Base-by-base conservation (phyloP, 2,888 invertebrate species). In the Drosophila setosimentum region DNA sequence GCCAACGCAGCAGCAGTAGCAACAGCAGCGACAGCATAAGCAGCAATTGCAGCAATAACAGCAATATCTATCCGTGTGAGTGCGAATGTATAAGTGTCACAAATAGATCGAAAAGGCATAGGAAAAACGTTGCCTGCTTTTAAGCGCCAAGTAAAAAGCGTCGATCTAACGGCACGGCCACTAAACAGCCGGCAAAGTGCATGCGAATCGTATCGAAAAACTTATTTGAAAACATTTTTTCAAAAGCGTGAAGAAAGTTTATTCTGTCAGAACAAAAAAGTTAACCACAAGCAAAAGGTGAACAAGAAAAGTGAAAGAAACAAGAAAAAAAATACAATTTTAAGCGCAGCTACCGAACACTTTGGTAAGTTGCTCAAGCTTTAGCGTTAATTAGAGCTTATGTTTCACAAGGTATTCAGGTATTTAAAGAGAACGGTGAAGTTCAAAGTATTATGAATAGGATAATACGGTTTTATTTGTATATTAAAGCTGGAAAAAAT, bases 121-220 rank as follows among this genome's bases (percentile, higher is more conserved):
- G 29, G 13, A 48, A 54, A 67, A 64, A 45, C 64, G 45, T 76
- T 65, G 77, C 61, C 48, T 68, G 49, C 64, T 68, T 78, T 80
- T 72, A 37, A 78, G 78, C 78, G 80, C 80, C 42, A 80, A 76
- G 48, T 18, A 30, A 64, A 67, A 62, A 42, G 33, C n/a, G 48
- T 29, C 50, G 50, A 76, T 61, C 75, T 55, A 49, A 49, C 49
- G 18, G 29, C 51, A 27, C 59, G 13, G 21, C 50, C 59, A 32
- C 40, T n/a, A n/a, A 51, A 42, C 45, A 58, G 67, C 80, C 80
- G 80, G 80, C 61, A 72, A 78, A 58, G 32, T 76, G 71, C 66
- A 76, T 40, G 49, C 33, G 49, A 35, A 45, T 33, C 24, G 57
- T 51, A 33, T 33, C 21, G 6, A 24, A 60, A 70, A 68, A 65